These are phyloP conservation scores for Chionodraco myersi DNA, from an alignment of 2,113 vertebrate genomes.

Conservation along the genomic window DNA sequence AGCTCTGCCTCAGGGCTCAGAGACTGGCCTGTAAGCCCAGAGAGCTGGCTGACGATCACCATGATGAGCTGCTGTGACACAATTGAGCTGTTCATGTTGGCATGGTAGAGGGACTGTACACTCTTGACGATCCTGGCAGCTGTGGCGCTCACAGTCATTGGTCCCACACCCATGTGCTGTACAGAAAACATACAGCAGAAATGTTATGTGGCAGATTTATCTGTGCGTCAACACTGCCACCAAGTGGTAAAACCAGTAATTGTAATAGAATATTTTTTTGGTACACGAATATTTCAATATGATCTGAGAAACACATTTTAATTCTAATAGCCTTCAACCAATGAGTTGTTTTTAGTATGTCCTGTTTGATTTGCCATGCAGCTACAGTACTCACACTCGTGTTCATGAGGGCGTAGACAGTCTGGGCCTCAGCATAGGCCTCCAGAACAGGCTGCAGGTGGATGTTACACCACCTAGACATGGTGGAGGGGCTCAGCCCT, in stretches of 20 bases:
- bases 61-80: constrained; percentile 54
- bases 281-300: background rate
- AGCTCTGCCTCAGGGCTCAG: constrained; percentile 44
- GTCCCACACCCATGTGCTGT: constrained; percentile 57
- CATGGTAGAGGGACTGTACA: constrained; percentile 68
- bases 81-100: constrained; percentile 38
- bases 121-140: constrained; percentile 68
- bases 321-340: background rate
- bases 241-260: constrained; percentile 63
- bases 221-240: constrained; percentile 72
- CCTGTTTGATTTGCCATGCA: background rate
- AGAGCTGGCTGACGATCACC: constrained; percentile 41
- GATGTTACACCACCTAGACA: constrained; percentile 75
- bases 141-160: constrained; percentile 52
- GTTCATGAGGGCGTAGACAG: constrained; percentile 36
- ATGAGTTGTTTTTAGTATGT: background rate
- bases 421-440: background rate
- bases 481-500: constrained; percentile 43
- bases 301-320: background rate
- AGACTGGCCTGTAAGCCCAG: constrained; percentile 28
- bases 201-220: background rate
- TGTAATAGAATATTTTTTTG: background rate
- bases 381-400: constrained; percentile 70
- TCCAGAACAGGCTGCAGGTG: constrained; percentile 69
- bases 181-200: constrained; percentile 48